These are phyloP conservation scores for Dermolepida albohirtum DNA, from an alignment of 2,888 invertebrate genomes.

Conservation along the genomic window DNA sequence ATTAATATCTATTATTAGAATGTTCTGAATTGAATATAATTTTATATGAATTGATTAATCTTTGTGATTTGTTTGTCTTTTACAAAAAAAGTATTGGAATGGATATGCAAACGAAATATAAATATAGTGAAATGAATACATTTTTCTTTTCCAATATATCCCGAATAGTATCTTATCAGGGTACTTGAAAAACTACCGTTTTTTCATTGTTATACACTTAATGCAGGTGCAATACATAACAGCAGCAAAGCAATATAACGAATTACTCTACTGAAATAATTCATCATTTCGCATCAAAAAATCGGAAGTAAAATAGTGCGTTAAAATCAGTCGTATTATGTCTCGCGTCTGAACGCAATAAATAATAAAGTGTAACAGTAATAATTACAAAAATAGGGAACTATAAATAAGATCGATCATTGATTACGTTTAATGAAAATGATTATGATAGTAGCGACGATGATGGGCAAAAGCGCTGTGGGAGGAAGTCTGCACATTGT, in stretches of 20 bases:
- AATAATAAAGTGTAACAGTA: slow-evolving; percentile 28
- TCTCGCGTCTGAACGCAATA: slow-evolving; percentile 6
- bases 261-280: slow-evolving; percentile 20
- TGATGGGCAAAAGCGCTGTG: background rate
- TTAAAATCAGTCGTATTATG: slow-evolving; percentile 22
- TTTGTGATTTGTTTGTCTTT: too few relatives aligned
- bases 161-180: slow-evolving; percentile 32
- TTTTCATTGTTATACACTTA: background rate
- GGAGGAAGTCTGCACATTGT: too few relatives aligned
- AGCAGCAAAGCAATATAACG: slow-evolving; percentile 4
- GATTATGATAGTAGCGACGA: slow-evolving; percentile 19
- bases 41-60: too few relatives aligned
- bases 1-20: too few relatives aligned
- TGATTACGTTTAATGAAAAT: slow-evolving; percentile 26
- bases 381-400: slow-evolving; percentile 38
- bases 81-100: too few relatives aligned
- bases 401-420: slow-evolving; percentile 41
- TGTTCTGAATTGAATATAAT: too few relatives aligned
- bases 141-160: slow-evolving; percentile 2
- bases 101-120: background rate
- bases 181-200: slow-evolving; percentile 21
- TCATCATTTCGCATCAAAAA: slow-evolving; percentile 28
- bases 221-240: too few relatives aligned
- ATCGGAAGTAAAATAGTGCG: slow-evolving; percentile 5
- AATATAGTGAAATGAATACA: slow-evolving; percentile 11